Base-by-base conservation (phyloP, 2,797 vertebrate genomes). In the Acestrorhynchus altus region DNA sequence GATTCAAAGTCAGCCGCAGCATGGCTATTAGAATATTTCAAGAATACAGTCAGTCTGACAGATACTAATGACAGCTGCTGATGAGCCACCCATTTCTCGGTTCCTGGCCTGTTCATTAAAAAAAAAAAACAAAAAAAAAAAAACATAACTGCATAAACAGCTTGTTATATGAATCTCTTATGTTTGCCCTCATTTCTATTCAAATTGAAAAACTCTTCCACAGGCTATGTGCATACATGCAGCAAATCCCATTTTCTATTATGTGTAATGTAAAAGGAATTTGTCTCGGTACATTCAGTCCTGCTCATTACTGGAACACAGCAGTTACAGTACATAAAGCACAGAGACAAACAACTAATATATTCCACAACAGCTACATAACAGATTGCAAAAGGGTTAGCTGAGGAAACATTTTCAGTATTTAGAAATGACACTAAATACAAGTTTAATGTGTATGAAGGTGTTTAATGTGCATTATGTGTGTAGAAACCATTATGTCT, bases 71-170 rank as follows among this genome's bases (percentile, higher is more conserved):
- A 35, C 6, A 46, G 22, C 28, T 49, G 46, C 47, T 69, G 57
- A 15, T 60, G 31, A 35, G 5, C 39, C 46, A 39, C 24, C 49
- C 31, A 20, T 20, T 51, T 20, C 16, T 60, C 16, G 51, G 61
- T 24, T 64, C 68, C 67, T 60, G 54, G 64, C 18, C 51, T 68
- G 71, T 61, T 79, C 71, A 68, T 79, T 74, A 61, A 44, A 65
- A 60, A n/a, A n/a, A n/a, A n/a, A n/a, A n/a, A n/a, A n/a, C n/a
- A n/a, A n/a, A n/a, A n/a, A n/a, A n/a, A n/a, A n/a, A n/a, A 60
- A 61, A 54, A 1, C 15, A 78, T 26, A 31, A 61, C 7, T 46
- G 54, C 46, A 52, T 40, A 52, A 65, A 65, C 54, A 70, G 42
- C 59, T 46, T 57, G 31, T 56, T 78, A 44, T 59, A 46, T 72